These are phyloP conservation scores for Eubucco bourcierii DNA, from an alignment of 2,113 vertebrate species.

Conservation along the genomic window DNA sequence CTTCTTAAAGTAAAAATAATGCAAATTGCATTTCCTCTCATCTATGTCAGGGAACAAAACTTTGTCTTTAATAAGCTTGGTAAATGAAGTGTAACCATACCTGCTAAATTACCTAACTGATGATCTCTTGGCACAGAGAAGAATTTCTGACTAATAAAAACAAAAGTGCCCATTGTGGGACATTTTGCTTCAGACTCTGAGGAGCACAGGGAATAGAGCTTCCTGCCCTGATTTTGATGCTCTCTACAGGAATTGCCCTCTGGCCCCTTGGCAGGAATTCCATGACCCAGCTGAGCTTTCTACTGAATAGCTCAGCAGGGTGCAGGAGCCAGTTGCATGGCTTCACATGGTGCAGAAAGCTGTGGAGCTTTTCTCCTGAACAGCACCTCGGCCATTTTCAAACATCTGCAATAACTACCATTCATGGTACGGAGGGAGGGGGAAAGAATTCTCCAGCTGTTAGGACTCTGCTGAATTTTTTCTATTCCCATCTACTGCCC, in stretches of 20 bases:
- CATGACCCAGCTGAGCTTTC: conserved; percentile 65
- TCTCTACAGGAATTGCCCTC: conserved; percentile 65
- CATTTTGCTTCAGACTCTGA: conserved; percentile 28
- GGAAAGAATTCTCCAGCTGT: conserved; percentile 65
- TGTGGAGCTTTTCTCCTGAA: conserved; percentile 65
- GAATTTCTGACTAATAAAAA: conserved; percentile 45
- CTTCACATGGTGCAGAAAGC: conserved; percentile 54
- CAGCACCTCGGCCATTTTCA: conserved; percentile 56
- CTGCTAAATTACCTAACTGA: conserved; percentile 49
- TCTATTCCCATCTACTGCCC: conserved; percentile 38
- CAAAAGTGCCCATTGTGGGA: conserved; percentile 45
- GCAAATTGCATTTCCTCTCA: background rate
- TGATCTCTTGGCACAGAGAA: conserved; percentile 12
- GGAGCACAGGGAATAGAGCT: background rate
- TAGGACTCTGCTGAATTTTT: conserved; percentile 55
- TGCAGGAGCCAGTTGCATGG: conserved; percentile 52
- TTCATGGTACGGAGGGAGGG: background rate
- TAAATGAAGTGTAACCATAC: conserved; percentile 41
- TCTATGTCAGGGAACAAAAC: background rate
- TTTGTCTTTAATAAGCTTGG: background rate
- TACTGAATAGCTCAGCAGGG: conserved; percentile 66
- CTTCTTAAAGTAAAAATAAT: conserved; percentile 20
- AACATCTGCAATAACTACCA: conserved; percentile 70
- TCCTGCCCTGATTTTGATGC: conserved; percentile 64
- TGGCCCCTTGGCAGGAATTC: conserved; percentile 63